Base-by-base conservation (phyloP, 2,888 invertebrate genomes). In the Leptinotarsa peninsularis region DNA sequence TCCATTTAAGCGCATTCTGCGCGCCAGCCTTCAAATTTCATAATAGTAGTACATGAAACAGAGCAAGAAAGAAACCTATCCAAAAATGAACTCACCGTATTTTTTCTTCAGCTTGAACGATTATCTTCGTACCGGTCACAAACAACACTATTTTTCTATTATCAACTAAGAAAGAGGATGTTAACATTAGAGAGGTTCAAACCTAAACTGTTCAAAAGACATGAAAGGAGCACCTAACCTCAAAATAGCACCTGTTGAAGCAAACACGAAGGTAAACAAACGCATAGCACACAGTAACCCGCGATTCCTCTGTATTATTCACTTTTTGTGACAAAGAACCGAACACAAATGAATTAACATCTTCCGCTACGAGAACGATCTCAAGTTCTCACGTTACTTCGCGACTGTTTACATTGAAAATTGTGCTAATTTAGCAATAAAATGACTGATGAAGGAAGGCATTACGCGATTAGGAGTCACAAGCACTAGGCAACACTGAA, bases 31-130 rank as follows among this genome's bases (percentile, higher is more conserved):
- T 10, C 14, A 14, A 58, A 58, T 58, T 58, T 13, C 15, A 4
- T 14, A 58, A 3, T 58, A 58, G 23, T 18, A 56, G 3, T 56
- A 56, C 18, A 56, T n/a, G 18, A n/a, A 18, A 56, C 2, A 56
- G 18, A 56, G 10, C n/a, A 18, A 21, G 1, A n/a, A 18, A 10
- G 7, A 18, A 18, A 13, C 18, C 4, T 58, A 13, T 23, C n/a
- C 18, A n/a, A 10, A 13, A 13, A 27, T 17, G 2, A 23, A 77
- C 81, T 81, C 73, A 82, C 82, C 81, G 81, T 78, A 82, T 76
- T 82, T 82, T 49, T 78, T 80, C 80, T 80, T 81, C 79, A 81
- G 81, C 67, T 80, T 81, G 80, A 54, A 27, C 18, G 56, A 10
- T 54, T 68, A 66, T 60, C 56, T 52, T 27, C 43, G 15, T 50